Percentiles rank a stretch among this genome's conserved stretches.
These are phyloP conservation scores for Stigmatopora nigra DNA, from an alignment of 2,113 vertebrate species.

Conservation along the genomic window DNA sequence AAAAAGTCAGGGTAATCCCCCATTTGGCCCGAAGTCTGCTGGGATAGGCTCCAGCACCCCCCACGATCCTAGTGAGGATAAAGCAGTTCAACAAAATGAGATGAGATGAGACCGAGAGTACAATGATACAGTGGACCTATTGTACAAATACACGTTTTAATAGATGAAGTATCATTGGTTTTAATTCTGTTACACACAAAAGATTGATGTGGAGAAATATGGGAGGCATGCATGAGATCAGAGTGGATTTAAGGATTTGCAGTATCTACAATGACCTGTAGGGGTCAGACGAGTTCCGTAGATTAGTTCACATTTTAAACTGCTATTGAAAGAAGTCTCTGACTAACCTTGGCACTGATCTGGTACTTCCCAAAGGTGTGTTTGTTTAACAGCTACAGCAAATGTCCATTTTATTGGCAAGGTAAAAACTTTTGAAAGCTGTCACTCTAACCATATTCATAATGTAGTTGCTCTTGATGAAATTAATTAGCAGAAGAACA, in stretches of 20 bases:
- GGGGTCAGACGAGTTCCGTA: conserved; percentile 61
- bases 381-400: conserved; percentile 27
- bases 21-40: too few species aligned
- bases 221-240: conserved; percentile 7
- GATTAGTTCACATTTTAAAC: conserved; percentile 27
- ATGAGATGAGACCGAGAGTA: too few species aligned
- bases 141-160: too few species aligned
- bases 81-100: too few species aligned
- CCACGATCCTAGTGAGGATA: too few species aligned
- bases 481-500: background rate
- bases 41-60: too few species aligned
- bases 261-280: conserved; percentile 25
- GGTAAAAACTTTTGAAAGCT: background rate
- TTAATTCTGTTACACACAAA: background rate
- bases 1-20: too few species aligned
- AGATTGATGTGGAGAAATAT: background rate
- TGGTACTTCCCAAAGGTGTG: conserved; percentile 18
- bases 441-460: background rate
- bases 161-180: background rate
- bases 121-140: too few species aligned
- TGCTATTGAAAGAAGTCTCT: conserved; percentile 23
- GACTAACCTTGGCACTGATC: conserved; percentile 21
- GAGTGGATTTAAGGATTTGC: background rate
- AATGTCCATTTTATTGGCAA: background rate
- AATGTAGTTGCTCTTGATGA: background rate